Base-by-base conservation (phyloP, 1,140 invertebrate species). In the Drosophila ercepeae region DNA sequence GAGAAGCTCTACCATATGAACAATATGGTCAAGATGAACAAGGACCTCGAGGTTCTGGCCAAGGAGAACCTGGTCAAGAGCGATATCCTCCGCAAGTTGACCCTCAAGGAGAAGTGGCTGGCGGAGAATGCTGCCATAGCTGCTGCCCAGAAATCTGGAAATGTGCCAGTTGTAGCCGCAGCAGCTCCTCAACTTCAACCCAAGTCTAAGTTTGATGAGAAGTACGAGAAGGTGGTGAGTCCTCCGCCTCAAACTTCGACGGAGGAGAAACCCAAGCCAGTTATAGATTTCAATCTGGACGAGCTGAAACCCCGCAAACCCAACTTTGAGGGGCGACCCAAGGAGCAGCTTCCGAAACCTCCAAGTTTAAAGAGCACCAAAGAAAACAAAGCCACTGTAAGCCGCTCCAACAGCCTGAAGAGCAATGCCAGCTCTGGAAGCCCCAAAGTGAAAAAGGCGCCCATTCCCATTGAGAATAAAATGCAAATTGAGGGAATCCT, bases 21-120 rank as follows among this genome's bases (percentile, higher is more conserved):
- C 54, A 91, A 88, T 39, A 89, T 91, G 67, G 69, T 91, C 0
- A 91, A 91, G 63, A 90, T 91, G 83, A 90, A 84, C 55, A 91
- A 91, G 9, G 90, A 91, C 55, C 34, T 91, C 3, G 90, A 91
- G 32, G 73, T 79, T 13, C 49, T 91, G 49, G 86, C 89, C 48
- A 91, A 91, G 51, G 91, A 91, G 53, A 91, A 91, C 68, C 51
- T 91, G 6, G 90, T 91, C 2, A 91, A 90, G 45, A 90, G 89
- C 57, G 91, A 91, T 32, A 91, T 91, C 8, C 61, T 91, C n/a
- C 81, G 81, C 16, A 91, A 91, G 59, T 50, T 91, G 1, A 90
- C 81, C 3, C 70, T 91, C 7, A 91, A 91, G 52, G 90, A 91
- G 19, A 90, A 91, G 61, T 91, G 91, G 91, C 27, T 91, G 13